A percentile compares a stretch with the other conserved stretches of the same genome.
Evolutionary conservation across 2,888 invertebrate species (phyloP).

Genomic region (Criorhina ranunculi): DNA sequence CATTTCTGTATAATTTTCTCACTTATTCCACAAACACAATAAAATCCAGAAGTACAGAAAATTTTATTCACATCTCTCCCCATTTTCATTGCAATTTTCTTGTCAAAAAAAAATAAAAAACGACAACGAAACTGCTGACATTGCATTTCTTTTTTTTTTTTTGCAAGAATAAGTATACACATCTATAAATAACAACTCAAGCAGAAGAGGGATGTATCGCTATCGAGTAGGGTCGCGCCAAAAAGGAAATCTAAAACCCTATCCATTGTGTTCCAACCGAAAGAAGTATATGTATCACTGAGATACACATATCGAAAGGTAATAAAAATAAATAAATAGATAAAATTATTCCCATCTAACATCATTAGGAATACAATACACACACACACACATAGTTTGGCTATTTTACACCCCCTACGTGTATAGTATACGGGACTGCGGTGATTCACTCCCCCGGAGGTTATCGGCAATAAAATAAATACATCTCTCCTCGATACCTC

Average conservation of each 20-base stretch:
- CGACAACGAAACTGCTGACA: constrained; percentile 37
- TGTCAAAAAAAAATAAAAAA: constrained; percentile 20
- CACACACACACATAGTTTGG: background rate
- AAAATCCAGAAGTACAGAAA: constrained; percentile 25
- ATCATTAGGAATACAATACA: too few species aligned
- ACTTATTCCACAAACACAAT: constrained; percentile 1
- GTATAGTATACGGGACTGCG: too few species aligned
- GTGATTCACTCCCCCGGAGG: constrained; percentile 5
- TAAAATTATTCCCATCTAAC: constrained; percentile 36
- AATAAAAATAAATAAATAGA: constrained; percentile 66
- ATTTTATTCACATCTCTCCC: constrained; percentile 22
- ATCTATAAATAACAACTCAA: constrained; percentile 35
- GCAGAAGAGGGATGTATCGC: constrained; percentile 20
- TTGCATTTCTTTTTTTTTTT: constrained; percentile 45
- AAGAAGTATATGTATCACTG: constrained; percentile 4
- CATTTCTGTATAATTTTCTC: constrained; percentile 34
- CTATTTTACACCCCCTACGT: background rate
- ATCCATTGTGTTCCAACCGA: constrained; percentile 23
- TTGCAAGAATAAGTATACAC: constrained; percentile 18
- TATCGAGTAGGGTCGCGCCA: too few species aligned
- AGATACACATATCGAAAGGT: constrained; percentile 44
- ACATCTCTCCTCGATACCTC: background rate
- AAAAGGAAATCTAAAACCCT: constrained; percentile 1
- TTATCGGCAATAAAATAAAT: constrained; percentile 1
- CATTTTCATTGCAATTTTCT: constrained; percentile 39